phyloP scores from a whole-genome alignment of 1,140 invertebrate genomes.

The Saxidomus purpurata region DNA sequence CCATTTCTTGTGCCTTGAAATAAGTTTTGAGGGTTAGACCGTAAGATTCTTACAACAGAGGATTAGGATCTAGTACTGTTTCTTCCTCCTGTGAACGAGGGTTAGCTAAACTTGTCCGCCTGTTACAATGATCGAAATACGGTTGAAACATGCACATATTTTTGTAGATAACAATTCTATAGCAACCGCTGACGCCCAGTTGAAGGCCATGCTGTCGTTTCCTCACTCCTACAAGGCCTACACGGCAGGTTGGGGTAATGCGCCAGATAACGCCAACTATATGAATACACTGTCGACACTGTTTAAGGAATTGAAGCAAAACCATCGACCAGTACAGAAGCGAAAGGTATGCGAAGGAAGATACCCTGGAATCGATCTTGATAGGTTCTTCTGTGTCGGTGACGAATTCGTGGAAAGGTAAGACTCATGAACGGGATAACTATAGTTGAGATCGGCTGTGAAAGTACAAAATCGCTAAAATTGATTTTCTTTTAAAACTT shows the following conservation, averaged over 20 bases:
- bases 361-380: neutral
- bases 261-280: neutral
- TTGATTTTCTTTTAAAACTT: too few species aligned
- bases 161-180: neutral
- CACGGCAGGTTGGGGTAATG: constrained; percentile 23
- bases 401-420: neutral
- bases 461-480: too few species aligned
- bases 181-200: neutral
- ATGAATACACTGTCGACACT: neutral
- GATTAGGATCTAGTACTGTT: too few species aligned
- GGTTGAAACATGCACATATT: too few species aligned
- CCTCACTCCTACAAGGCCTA: neutral
- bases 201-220: neutral
- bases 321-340: neutral
- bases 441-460: too few species aligned
- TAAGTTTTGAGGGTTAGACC: too few species aligned
- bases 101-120: too few species aligned
- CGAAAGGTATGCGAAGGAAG: neutral
- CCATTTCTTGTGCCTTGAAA: too few species aligned
- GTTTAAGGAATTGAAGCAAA: neutral
- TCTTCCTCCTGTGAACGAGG: too few species aligned
- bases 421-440: too few species aligned
- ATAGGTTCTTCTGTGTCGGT: constrained; percentile 35
- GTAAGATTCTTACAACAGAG: too few species aligned
- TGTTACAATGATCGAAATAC: too few species aligned